These are phyloP conservation scores for Amblyopsis hoosieri DNA, from an alignment of 2,797 vertebrate genomes.

Conservation along the genomic window DNA sequence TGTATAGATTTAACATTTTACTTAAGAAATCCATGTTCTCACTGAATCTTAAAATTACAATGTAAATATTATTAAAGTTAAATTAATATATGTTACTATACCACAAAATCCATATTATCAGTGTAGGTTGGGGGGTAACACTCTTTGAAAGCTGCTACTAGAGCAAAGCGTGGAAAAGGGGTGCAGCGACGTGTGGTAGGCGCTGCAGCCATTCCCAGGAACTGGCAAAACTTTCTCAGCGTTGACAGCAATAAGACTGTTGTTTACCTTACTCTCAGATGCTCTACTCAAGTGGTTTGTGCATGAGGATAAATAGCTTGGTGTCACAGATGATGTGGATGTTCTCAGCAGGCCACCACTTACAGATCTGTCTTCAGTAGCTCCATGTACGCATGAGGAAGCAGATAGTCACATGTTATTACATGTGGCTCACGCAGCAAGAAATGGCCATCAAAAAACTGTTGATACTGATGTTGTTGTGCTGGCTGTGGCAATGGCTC, in stretches of 20 bases:
- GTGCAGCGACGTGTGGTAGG: background rate
- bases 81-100: conserved; percentile 20
- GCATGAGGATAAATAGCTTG: conserved; percentile 5
- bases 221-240: background rate
- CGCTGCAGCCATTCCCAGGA: background rate
- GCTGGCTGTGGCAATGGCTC: background rate
- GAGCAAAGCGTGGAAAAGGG: conserved; percentile 2
- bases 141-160: background rate
- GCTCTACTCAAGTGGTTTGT: background rate
- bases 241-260: too few relatives aligned
- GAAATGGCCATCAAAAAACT: conserved; percentile 4
- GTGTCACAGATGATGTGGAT: conserved; percentile 9
- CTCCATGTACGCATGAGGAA: conserved; percentile 9
- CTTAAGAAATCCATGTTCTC: conserved; percentile 19
- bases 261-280: too few relatives aligned
- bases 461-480: background rate
- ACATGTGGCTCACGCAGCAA: conserved; percentile 3
- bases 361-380: background rate
- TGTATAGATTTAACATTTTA: background rate
- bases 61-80: conserved; percentile 16
- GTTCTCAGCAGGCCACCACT: conserved; percentile 3
- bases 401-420: background rate
- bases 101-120: conserved; percentile 3
- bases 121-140: too few relatives aligned
- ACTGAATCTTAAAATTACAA: conserved; percentile 21